A percentile compares a stretch with the other conserved stretches of the same genome.
phyloP scores from a whole-genome alignment of 2,113 vertebrate species.

The Onychorhynchus coronatus region DNA sequence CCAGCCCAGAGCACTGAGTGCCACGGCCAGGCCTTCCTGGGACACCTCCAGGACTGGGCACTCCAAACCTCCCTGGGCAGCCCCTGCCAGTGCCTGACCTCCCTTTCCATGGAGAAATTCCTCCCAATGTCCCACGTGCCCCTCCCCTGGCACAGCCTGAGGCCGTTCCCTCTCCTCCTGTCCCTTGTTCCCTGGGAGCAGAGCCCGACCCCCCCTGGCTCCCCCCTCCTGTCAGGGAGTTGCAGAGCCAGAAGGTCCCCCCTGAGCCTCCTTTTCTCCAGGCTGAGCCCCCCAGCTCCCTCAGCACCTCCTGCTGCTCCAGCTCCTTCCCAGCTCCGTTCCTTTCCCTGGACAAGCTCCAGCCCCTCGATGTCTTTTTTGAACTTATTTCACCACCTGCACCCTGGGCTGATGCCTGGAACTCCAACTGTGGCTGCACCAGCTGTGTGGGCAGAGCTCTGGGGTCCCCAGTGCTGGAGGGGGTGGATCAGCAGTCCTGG shows the following conservation, averaged over 20 bases:
- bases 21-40: not conserved
- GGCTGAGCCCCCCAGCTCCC: not conserved
- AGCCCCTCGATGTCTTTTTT: not conserved
- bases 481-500: not conserved
- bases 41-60: not conserved
- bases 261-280: not conserved
- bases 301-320: not conserved
- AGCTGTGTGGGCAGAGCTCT: not conserved
- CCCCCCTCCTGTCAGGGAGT: not conserved
- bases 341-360: not conserved
- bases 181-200: not conserved
- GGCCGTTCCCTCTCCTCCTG: not conserved
- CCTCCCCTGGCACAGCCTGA: not conserved
- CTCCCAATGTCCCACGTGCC: not conserved
- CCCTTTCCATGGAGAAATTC: not conserved
- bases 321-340: not conserved
- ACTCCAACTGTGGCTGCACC: rapidly evolving
- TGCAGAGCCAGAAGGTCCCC: not conserved
- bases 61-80: not conserved
- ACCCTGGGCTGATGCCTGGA: not conserved
- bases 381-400: not conserved
- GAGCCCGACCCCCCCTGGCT: not conserved
- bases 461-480: rapidly evolving
- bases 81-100: not conserved
- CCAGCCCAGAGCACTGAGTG: not conserved